phyloP scores from a whole-genome alignment of 2,113 vertebrate species.

The Pterocles burchelli region DNA sequence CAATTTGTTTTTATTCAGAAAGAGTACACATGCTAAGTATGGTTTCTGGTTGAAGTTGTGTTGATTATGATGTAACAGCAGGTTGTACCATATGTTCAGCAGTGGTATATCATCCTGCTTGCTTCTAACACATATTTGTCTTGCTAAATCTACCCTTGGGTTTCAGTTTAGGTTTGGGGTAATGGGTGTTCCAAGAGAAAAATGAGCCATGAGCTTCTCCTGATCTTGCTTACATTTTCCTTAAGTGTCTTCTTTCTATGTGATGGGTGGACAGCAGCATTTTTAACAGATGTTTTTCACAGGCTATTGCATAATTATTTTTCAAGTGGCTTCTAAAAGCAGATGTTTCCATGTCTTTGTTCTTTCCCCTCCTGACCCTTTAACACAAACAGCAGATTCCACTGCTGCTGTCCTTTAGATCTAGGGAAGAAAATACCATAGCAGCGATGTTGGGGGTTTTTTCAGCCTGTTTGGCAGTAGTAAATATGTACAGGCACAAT shows the following conservation, averaged over 20 bases:
- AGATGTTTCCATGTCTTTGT: slow-evolving; percentile 69
- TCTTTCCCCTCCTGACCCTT: slow-evolving; percentile 59
- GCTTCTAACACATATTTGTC: background rate
- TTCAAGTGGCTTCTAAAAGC: slow-evolving; percentile 62
- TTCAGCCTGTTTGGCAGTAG: slow-evolving; percentile 34
- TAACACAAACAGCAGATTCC: slow-evolving; percentile 62
- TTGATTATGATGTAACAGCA: slow-evolving; percentile 55
- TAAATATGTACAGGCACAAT: background rate
- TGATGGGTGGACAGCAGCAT: slow-evolving; percentile 41
- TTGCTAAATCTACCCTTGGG: background rate
- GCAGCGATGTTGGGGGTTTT: background rate
- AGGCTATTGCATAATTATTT: slow-evolving; percentile 65
- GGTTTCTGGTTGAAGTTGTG: slow-evolving; percentile 10
- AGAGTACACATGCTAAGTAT: background rate
- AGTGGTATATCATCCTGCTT: background rate
- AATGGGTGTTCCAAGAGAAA: background rate
- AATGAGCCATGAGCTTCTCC: background rate
- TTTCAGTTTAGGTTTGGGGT: background rate
- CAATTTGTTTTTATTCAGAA: slow-evolving; percentile 41
- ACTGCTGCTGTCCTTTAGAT: slow-evolving; percentile 54
- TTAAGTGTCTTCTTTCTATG: slow-evolving; percentile 23
- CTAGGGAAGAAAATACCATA: slow-evolving; percentile 41
- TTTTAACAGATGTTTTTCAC: slow-evolving; percentile 65
- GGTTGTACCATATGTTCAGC: slow-evolving; percentile 22
- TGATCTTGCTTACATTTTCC: slow-evolving; percentile 12